Percentiles rank a stretch among this genome's conserved stretches.
phyloP scores from a whole-genome alignment of 2,797 vertebrate species.

The Xenops minutus region DNA sequence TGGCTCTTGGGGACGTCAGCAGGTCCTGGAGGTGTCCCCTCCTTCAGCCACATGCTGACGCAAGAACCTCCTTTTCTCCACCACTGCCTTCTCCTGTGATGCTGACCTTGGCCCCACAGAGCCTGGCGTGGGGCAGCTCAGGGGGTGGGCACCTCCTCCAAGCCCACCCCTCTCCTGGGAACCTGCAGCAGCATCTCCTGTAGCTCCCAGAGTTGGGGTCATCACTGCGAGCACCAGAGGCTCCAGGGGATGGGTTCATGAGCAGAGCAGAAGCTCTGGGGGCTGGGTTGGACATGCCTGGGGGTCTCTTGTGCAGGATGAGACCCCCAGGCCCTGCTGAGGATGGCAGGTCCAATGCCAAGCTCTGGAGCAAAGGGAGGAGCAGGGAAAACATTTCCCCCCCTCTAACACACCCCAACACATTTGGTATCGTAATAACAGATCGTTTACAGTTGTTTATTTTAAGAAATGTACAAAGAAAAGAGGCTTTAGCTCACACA shows the following conservation, averaged over 20 bases:
- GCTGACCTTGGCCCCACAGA: not conserved
- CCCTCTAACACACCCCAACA: not conserved
- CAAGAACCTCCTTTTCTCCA: not conserved
- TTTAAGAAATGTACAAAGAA: slow-evolving; percentile 73
- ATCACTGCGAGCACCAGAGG: not conserved
- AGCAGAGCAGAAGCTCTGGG: not conserved
- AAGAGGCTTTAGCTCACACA: slow-evolving; percentile 55
- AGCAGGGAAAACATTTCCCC: not conserved
- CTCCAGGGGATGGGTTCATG: too few relatives aligned
- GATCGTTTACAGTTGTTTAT: slow-evolving; percentile 65
- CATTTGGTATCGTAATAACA: not conserved
- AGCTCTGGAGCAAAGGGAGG: not conserved
- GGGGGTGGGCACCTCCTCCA: not conserved
- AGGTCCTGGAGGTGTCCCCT: not conserved
- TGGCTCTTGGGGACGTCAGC: not conserved
- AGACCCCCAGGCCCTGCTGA: not conserved
- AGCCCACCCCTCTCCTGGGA: not conserved
- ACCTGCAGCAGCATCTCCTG: not conserved
- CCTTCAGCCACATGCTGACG: not conserved
- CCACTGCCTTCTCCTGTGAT: not conserved
- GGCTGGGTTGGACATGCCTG: not conserved
- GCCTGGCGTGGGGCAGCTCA: not conserved
- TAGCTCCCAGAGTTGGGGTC: not conserved
- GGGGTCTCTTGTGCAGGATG: not conserved
- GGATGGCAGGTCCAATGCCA: not conserved